These are phyloP conservation scores for Gambusia holbrooki DNA, from an alignment of 2,113 vertebrate genomes.

Conservation along the genomic window DNA sequence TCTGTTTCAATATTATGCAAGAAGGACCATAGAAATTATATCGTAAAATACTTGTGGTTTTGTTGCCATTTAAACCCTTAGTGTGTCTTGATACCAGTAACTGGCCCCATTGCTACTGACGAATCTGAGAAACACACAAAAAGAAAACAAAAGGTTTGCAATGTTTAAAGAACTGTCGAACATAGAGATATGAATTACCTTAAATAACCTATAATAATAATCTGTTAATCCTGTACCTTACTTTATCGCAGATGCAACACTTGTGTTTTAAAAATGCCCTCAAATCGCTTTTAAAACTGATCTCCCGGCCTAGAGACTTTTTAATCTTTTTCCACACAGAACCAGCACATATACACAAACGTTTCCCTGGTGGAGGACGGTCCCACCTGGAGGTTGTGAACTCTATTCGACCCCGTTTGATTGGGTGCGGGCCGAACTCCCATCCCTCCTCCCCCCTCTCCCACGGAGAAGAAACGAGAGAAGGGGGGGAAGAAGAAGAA, in stretches of 20 bases:
- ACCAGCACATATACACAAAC: slow-evolving; percentile 27
- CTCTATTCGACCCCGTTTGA: slow-evolving; percentile 94
- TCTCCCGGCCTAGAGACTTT: not conserved
- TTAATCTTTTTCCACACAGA: slow-evolving; percentile 3
- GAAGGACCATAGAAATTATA: not conserved
- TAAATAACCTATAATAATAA: not conserved
- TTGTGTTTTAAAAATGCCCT: not conserved
- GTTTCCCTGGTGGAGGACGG: slow-evolving; percentile 70
- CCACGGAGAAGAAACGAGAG: slow-evolving; percentile 65
- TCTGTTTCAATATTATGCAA: not conserved
- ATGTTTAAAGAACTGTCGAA: slow-evolving; percentile 21
- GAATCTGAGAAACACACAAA: slow-evolving; percentile 16
- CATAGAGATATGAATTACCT: not conserved
- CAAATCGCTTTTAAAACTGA: not conserved
- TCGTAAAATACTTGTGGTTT: too few species aligned
- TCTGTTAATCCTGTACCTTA: not conserved
- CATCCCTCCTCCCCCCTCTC: slow-evolving; percentile 77
- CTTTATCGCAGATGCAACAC: not conserved
- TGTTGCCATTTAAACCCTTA: not conserved
- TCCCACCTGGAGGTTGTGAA: slow-evolving; percentile 99
- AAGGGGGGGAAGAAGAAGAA: slow-evolving; percentile 10
- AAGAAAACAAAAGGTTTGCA: slow-evolving; percentile 30
- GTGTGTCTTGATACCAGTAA: not conserved
- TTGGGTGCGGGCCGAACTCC: slow-evolving; percentile 89
- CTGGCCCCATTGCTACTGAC: not conserved